phyloP scores from a whole-genome alignment of 2,888 invertebrate genomes.

The Apamea crenata region DNA sequence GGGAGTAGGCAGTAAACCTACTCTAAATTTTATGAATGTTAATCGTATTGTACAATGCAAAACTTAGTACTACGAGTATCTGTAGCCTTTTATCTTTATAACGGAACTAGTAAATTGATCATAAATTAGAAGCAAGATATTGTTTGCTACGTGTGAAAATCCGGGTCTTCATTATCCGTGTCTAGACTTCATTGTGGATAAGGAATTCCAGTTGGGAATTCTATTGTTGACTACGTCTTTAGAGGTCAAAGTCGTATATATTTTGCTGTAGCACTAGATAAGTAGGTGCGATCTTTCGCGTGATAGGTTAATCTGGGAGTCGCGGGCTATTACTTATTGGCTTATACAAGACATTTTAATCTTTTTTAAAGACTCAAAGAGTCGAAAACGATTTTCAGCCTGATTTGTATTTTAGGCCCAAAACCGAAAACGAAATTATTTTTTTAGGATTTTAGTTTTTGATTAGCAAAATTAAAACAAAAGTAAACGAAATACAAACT shows the following conservation, averaged over 20 bases:
- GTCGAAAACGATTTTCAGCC: not conserved
- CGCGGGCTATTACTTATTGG: too few species aligned
- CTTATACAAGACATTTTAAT: not conserved
- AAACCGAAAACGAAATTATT: too few species aligned
- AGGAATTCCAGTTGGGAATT: constrained; percentile 12
- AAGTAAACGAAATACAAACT: not conserved
- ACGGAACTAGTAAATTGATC: constrained; percentile 29
- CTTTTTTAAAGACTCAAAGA: not conserved
- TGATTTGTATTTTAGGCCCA: not conserved
- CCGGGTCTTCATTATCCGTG: constrained; percentile 4
- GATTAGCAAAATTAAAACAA: not conserved
- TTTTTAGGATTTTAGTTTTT: not conserved
- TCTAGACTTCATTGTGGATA: constrained; percentile 8
- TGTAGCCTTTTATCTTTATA: constrained; percentile 25
- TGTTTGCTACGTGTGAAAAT: constrained; percentile 17
- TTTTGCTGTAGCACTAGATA: not conserved
- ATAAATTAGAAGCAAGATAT: constrained; percentile 24
- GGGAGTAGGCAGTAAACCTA: constrained; percentile 55
- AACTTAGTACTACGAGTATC: constrained; percentile 7
- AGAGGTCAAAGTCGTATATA: not conserved
- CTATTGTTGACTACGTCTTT: not conserved
- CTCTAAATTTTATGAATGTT: constrained; percentile 53
- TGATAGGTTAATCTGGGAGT: not conserved
- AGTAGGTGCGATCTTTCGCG: not conserved
- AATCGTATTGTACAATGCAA: constrained; percentile 47